Conservation (phyloP, 2,797 vertebrate genomes). For the Diplodus puntazzo region DNA sequence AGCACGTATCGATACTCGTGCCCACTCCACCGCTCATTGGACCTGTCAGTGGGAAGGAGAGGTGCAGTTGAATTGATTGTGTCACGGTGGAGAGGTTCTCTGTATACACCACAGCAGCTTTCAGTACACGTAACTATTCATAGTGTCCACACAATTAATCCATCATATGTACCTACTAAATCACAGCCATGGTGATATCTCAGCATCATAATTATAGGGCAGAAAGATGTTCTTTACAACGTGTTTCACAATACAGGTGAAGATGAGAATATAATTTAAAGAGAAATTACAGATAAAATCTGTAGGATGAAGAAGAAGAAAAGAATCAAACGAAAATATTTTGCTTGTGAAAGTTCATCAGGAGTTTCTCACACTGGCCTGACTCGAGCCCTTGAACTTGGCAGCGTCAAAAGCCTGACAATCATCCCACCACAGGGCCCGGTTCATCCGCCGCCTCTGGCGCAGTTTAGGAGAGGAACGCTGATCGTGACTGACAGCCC, state of each 20-base stretch:
- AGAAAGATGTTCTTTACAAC: not conserved
- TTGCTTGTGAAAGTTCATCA: not conserved
- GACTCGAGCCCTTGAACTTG: constrained; percentile 10
- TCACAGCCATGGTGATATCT: not conserved
- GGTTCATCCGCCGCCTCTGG: constrained; percentile 2
- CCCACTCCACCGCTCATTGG: not conserved
- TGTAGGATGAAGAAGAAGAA: too few species aligned
- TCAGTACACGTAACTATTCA: too few species aligned
- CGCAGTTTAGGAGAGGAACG: not conserved
- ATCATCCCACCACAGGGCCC: not conserved
- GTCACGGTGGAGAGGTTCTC: too few species aligned
- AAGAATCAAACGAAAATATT: not conserved
- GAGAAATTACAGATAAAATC: not conserved
- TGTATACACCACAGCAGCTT: too few species aligned
- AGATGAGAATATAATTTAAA: not conserved
- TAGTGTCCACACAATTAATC: not conserved
- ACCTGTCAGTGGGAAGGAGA: not conserved
- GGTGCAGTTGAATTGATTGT: not conserved
- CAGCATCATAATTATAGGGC: not conserved
- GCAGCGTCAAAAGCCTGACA: not conserved
- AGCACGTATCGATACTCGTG: not conserved
- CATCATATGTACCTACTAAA: not conserved
- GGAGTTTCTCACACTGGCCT: not conserved
- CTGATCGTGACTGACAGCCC: constrained; percentile 22
- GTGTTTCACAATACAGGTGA: not conserved